Conservation (phyloP, 2,113 vertebrate genomes). For the Bubo bubo region DNA sequence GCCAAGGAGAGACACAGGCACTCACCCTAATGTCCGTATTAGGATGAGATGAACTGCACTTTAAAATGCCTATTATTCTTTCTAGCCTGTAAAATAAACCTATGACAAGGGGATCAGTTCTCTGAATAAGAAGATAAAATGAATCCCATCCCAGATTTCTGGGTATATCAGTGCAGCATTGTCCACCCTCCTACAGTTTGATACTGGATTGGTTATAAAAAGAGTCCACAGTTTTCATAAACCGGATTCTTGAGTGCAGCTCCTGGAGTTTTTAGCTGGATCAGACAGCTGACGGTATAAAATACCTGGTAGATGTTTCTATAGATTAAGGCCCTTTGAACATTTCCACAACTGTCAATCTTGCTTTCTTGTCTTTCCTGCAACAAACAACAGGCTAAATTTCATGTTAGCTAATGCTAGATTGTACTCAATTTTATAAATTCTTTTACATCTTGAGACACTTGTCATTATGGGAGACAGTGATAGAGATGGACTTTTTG, state of each 20-base stretch:
- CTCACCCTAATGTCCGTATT: slow-evolving; percentile 12
- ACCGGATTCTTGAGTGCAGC: background rate
- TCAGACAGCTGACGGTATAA: background rate
- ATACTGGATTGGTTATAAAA: background rate
- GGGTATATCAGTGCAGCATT: background rate
- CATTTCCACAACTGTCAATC: background rate
- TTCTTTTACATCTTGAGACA: background rate
- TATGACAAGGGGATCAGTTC: background rate
- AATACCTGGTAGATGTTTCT: background rate
- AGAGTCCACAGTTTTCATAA: background rate
- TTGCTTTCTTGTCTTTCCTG: background rate
- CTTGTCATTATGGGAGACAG: background rate
- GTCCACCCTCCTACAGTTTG: background rate
- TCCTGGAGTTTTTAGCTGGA: background rate
- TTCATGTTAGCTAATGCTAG: background rate
- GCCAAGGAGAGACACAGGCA: background rate
- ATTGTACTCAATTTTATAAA: background rate
- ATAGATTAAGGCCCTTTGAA: background rate
- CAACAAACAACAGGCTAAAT: background rate
- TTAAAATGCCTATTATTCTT: slow-evolving; percentile 10
- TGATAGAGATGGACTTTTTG: background rate
- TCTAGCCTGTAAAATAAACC: slow-evolving; percentile 22
- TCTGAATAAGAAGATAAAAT: background rate
- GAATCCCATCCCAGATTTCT: background rate
- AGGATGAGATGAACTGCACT: slow-evolving; percentile 22